Percentiles rank a stretch among this genome's conserved stretches.
Evolutionary conservation across 2,888 invertebrate species (phyloP).

Genomic region (Tethea ocularis): DNA sequence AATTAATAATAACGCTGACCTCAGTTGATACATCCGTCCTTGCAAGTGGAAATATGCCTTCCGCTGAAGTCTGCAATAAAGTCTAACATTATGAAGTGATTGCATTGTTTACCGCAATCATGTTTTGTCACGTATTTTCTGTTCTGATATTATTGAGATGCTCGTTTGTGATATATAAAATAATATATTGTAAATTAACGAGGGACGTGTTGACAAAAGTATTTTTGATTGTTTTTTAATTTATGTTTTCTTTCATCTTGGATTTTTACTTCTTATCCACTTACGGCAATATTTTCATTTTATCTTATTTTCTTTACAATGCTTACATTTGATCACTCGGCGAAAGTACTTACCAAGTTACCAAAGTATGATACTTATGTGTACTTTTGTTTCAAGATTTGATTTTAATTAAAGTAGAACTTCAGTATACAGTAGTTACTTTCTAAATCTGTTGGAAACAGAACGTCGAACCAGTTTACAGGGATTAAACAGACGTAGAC

Average conservation of each 20-base stretch:
- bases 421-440: not conserved
- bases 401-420: not conserved
- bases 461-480: constrained; percentile 10
- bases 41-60: constrained; percentile 21
- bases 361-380: too few relatives aligned
- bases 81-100: constrained; percentile 27
- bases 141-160: not conserved
- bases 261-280: too few relatives aligned
- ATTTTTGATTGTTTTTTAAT: too few relatives aligned
- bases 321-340: too few relatives aligned
- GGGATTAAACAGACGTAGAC: constrained; percentile 18
- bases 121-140: constrained; percentile 37
- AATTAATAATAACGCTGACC: constrained; percentile 20
- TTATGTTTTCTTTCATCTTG: too few relatives aligned
- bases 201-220: too few relatives aligned
- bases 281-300: too few relatives aligned
- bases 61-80: constrained; percentile 30
- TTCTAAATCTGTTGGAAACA: not conserved
- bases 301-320: too few relatives aligned
- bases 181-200: too few relatives aligned
- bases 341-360: too few relatives aligned
- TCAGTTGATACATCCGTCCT: constrained; percentile 32
- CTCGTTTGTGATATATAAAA: too few relatives aligned
- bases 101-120: constrained; percentile 28
- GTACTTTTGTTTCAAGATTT: not conserved